These are phyloP conservation scores for Metacarcinus magister DNA, from an alignment of 2,888 invertebrate species.

Conservation along the genomic window DNA sequence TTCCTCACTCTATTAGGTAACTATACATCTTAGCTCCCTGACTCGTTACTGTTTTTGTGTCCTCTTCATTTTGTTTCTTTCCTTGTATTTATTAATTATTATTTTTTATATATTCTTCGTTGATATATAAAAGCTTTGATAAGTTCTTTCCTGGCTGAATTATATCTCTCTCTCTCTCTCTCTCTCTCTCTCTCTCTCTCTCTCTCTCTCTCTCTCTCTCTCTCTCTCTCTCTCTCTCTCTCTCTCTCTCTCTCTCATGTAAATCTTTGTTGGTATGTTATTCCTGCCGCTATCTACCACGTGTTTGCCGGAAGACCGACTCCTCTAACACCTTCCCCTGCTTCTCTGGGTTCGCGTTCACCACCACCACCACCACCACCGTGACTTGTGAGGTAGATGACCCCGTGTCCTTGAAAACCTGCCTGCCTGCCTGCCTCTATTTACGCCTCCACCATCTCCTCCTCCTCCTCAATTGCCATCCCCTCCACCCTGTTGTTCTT, in stretches of 20 bases:
- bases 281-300: not conserved
- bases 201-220: not conserved
- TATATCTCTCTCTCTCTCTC: not conserved
- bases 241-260: not conserved
- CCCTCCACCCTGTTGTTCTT: not conserved
- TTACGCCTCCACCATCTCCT: not conserved
- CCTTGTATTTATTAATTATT: not conserved
- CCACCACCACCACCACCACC: not conserved
- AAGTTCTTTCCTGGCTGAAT: not conserved
- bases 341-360: not conserved
- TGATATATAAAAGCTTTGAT: not conserved
- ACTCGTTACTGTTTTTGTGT: not conserved
- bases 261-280: too few species aligned
- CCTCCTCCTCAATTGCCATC: not conserved
- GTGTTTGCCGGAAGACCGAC: not conserved
- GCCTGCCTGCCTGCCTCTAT: slow-evolving; percentile 22
- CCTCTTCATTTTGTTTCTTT: not conserved
- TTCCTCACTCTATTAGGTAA: not conserved
- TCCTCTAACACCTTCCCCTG: not conserved
- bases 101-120: not conserved
- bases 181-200: not conserved
- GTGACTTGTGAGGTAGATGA: not conserved
- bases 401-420: slow-evolving; percentile 41
- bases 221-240: not conserved
- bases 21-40: not conserved